Evolutionary conservation across 2,888 invertebrate species (phyloP).

Genomic region (Dasypolia templi): DNA sequence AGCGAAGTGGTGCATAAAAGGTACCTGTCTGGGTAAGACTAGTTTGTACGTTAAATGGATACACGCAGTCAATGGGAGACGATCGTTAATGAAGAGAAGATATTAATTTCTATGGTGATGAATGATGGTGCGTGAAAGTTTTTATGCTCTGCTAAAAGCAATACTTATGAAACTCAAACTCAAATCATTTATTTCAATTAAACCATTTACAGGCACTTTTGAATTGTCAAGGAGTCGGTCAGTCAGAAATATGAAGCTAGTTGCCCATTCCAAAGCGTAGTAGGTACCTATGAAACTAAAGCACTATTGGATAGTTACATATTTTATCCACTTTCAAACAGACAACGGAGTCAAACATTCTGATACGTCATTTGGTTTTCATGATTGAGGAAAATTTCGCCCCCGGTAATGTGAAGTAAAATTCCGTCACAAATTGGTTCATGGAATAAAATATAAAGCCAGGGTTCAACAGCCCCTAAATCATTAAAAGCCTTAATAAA

Average conservation of each 20-base stretch:
- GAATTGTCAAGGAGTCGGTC: too few relatives aligned
- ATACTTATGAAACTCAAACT: too few relatives aligned
- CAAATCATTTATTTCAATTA: too few relatives aligned
- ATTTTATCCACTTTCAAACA: neutral
- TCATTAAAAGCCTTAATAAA: constrained; percentile 46
- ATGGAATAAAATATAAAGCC: constrained; percentile 43
- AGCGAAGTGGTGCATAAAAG: constrained; percentile 2
- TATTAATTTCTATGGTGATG: neutral
- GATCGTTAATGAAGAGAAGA: neutral
- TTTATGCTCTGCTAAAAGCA: neutral
- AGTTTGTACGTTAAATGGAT: neutral
- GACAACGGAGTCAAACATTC: neutral
- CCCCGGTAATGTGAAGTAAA: neutral
- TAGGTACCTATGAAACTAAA: neutral
- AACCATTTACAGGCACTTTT: too few relatives aligned
- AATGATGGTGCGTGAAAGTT: neutral
- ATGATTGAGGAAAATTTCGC: constrained; percentile 31
- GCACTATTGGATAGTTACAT: neutral
- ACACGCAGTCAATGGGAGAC: neutral
- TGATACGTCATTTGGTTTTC: constrained; percentile 11
- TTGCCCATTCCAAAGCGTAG: too few relatives aligned
- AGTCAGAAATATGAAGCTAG: too few relatives aligned
- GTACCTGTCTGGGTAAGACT: neutral
- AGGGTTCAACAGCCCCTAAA: constrained; percentile 28
- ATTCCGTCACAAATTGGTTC: constrained; percentile 40